Evolutionary conservation across 2,888 invertebrate species (phyloP), one percentile per base, ranked within the genome.

Genomic region (Serripes groenlandicus): DNA sequence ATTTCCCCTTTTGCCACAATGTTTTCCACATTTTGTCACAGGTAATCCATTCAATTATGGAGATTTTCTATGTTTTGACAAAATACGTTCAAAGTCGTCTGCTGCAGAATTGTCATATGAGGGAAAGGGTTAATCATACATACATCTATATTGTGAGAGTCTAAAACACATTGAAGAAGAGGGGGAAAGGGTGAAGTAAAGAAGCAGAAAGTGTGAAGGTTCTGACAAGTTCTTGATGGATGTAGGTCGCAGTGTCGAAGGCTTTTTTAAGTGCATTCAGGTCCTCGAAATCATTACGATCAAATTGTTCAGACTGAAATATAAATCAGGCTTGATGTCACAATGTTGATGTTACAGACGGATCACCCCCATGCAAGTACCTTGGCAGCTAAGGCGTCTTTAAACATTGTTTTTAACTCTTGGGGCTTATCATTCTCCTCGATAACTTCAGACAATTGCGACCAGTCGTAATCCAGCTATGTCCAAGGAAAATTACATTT

Each of bases 141-240:
- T n/a, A n/a, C n/a, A n/a, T n/a, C n/a, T n/a, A n/a, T n/a, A n/a
- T n/a, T n/a, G n/a, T n/a, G n/a, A n/a, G n/a, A n/a, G n/a, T n/a
- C n/a, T n/a, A n/a, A 49, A 49, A 15, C 2, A 49, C 49, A 49
- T 49, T 5, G 18, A 18, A 62, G 32, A 34, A n/a, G 3, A 62
- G 15, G 7, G 34, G 34, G n/a, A 34, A 62, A 62, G 21, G 32
- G 34, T 34, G 3, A 11, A 28, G 15, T 62, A 34, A 62, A 62
- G 62, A 62, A 62, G 62, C 62, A 9, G 62, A 34, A 7, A 5
- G 58, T 23, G 35, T 32, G 23, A 34, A 18, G 49, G 30, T 28
- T 74, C 84, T 84, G 69, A 86, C 80, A 78, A 58, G 66, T 58
- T 85, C 85, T 77, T 85, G 81, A 77, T 85, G 85, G n/a, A 54